Base-by-base conservation (phyloP, 2,113 vertebrate genomes). In the Antigone vipio region DNA sequence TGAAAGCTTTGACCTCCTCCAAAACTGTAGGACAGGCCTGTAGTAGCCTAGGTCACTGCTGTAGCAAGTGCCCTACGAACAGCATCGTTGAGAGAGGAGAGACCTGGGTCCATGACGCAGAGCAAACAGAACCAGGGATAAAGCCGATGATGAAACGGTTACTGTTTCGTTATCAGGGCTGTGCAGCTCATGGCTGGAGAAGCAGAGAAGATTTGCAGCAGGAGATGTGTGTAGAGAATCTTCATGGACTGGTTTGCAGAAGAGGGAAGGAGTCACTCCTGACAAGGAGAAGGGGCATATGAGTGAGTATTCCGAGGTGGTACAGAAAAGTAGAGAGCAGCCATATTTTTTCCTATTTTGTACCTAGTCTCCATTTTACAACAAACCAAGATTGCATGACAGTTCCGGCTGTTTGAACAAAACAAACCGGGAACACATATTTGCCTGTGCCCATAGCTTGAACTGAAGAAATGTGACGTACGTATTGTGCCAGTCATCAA, bases 51-150 rank as follows among this genome's bases (percentile, higher is more conserved):
- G 66, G 27, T 29, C 66, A 20, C 40, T 72, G 52, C 29, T 74
- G 18, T 9, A 71, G 20, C 47, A 81, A 89, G 30, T 44, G 42
- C 32, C 20, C 72, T 88, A 26, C 9, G 8, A 95, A 34, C 12
- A 60, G 19, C 2, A 19, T 21, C 52, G 40, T 1, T 0, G 0
- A 67, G 11, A 67, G 15, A 81, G 38, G 20, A 59, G 40, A 77
- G 29, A 59, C 21, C 29, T 44, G 38, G 27, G 30, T 50, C 38
- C 55, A 4, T 38, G 45, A 79, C 3, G 6, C 2, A 76, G 30
- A 67, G n/a, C 38, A 80, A 38, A 73, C 30, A 78, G 64, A 81
- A 71, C 6, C 13, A 74, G 34, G 53, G 11, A 59, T 24, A 88
- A 90, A 95, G 29, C n/a, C 59, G 49, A 11, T 0, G 3, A 23